Evolutionary conservation across 2,797 vertebrate genomes (phyloP).

Genomic region (Todus mexicanus): DNA sequence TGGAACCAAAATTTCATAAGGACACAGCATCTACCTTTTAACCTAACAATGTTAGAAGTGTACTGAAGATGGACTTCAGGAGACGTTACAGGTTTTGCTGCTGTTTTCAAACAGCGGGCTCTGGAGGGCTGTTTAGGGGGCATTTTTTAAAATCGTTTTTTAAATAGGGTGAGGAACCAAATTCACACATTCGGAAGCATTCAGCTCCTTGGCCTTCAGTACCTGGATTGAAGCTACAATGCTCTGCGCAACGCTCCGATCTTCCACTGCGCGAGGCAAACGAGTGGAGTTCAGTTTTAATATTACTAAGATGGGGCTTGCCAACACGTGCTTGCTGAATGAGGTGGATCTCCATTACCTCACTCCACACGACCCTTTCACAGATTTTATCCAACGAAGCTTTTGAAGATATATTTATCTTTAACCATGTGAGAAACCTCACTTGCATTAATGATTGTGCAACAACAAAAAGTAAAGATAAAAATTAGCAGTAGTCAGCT

Average conservation of each 20-base stretch:
- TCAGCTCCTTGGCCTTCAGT: neutral
- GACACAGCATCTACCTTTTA: neutral
- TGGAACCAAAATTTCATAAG: neutral
- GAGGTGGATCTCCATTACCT: slow-evolving; percentile 56
- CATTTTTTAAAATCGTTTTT: too few species aligned
- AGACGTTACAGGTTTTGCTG: neutral
- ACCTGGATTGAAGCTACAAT: neutral
- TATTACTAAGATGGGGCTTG: neutral
- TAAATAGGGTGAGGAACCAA: neutral
- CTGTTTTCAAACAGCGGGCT: neutral
- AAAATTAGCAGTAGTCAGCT: slow-evolving; percentile 2
- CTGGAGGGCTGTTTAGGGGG: neutral
- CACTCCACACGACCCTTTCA: slow-evolving; percentile 12
- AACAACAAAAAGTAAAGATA: slow-evolving; percentile 52
- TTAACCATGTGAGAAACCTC: slow-evolving; percentile 45
- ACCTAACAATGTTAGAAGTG: neutral
- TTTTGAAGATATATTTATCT: slow-evolving; percentile 44
- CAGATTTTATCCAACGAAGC: slow-evolving; percentile 32
- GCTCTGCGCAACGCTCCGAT: neutral
- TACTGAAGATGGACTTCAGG: neutral
- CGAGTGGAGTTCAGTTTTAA: neutral
- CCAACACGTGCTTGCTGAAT: slow-evolving; percentile 36
- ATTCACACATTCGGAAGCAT: neutral
- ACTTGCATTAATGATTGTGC: slow-evolving; percentile 26
- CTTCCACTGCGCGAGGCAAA: neutral